These are phyloP conservation scores for Cetonia aurata DNA, from an alignment of 2,888 invertebrate species.

Conservation along the genomic window DNA sequence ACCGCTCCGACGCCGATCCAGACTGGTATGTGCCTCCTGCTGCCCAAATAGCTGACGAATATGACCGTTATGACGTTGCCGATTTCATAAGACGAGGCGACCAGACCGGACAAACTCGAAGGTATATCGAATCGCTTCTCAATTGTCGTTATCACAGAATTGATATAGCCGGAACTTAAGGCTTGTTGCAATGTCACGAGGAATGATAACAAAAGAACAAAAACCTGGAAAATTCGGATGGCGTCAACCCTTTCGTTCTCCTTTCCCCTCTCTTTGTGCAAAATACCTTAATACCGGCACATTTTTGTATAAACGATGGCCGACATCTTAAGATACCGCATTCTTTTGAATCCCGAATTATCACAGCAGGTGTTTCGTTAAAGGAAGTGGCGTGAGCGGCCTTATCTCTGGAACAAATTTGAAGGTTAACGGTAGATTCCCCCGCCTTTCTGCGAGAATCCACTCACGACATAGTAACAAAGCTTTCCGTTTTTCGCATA, in stretches of 20 bases:
- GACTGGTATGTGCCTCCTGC: constrained; percentile 90
- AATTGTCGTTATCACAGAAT: constrained; percentile 96
- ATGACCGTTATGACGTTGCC: constrained; percentile 96
- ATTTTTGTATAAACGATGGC: constrained; percentile 86
- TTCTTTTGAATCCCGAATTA: constrained; percentile 78
- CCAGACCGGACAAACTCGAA: constrained; percentile 91
- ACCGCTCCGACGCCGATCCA: constrained; percentile 96
- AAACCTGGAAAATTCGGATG: constrained; percentile 73
- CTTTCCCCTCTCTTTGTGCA: constrained; percentile 1
- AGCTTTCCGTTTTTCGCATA: too few relatives aligned
- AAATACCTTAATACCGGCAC: constrained; percentile 88
- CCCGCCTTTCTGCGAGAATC: too few relatives aligned
- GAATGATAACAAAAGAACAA: constrained; percentile 89
- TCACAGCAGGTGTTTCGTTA: constrained; percentile 72
- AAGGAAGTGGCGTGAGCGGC: constrained; percentile 72
- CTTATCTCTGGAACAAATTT: constrained; percentile 64
- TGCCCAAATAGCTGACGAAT: constrained; percentile 95
- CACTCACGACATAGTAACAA: too few relatives aligned
- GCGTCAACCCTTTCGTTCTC: too few relatives aligned
- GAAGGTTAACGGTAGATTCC: constrained; percentile 3
- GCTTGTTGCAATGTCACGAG: constrained; percentile 93
- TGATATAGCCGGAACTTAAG: constrained; percentile 91
- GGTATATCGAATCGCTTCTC: constrained; percentile 96
- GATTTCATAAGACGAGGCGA: constrained; percentile 95
- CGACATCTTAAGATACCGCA: constrained; percentile 91